Evolutionary conservation across 2,888 invertebrate species (phyloP).

Genomic region (Orchestes rusci): DNA sequence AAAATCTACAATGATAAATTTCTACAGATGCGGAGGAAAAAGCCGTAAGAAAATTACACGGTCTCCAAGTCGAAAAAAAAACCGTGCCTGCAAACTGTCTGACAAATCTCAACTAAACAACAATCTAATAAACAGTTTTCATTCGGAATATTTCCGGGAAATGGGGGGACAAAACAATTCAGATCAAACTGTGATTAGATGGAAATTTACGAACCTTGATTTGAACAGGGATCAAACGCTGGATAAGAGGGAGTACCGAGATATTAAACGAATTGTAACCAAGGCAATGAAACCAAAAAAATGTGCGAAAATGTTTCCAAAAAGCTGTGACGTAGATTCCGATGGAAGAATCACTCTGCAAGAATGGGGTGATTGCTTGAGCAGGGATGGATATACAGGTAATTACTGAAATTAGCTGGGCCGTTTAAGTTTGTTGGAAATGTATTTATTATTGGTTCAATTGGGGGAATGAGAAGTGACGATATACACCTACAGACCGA

Average conservation of each 20-base stretch:
- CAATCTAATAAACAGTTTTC: conserved; percentile 79
- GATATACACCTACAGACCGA: too few relatives aligned
- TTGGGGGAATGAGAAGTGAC: too few relatives aligned
- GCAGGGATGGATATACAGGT: conserved; percentile 75
- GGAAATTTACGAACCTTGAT: conserved; percentile 88
- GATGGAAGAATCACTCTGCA: conserved; percentile 69
- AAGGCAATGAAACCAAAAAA: conserved; percentile 84
- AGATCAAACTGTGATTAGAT: conserved; percentile 62
- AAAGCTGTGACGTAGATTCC: conserved; percentile 77
- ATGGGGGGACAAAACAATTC: conserved; percentile 34
- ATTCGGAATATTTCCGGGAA: conserved; percentile 61
- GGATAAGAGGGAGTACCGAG: conserved; percentile 75
- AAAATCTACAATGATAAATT: too few relatives aligned
- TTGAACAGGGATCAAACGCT: conserved; percentile 68
- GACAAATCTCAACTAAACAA: conserved; percentile 77
- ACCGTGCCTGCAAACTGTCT: conserved; percentile 55
- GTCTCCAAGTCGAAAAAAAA: conserved; percentile 46
- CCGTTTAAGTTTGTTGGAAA: too few relatives aligned
- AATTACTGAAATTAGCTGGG: conserved; percentile 56
- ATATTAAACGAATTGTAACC: conserved; percentile 72
- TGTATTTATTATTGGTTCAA: too few relatives aligned
- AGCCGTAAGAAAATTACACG: conserved; percentile 49
- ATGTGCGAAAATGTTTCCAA: conserved; percentile 83
- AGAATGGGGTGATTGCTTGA: conserved; percentile 85
- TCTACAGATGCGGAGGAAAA: conserved; percentile 49